Evolutionary conservation across 2,797 vertebrate genomes (phyloP).

Genomic region (Xenentodon cancila): DNA sequence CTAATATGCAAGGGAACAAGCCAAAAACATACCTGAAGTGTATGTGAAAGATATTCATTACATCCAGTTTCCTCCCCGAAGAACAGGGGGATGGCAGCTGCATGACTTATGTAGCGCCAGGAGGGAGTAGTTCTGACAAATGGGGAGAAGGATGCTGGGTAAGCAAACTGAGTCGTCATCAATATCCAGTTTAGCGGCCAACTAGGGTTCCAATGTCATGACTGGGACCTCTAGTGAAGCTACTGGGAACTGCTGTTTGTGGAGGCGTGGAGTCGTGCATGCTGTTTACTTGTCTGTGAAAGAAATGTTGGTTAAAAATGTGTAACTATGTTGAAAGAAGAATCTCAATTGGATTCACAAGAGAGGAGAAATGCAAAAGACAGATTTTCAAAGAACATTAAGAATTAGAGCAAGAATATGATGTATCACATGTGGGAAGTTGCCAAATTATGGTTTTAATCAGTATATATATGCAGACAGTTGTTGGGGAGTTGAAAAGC

Average conservation of each 20-base stretch:
- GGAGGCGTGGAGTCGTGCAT: conserved; percentile 14
- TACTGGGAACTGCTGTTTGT: conserved; percentile 18
- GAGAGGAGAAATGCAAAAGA: conserved; percentile 3
- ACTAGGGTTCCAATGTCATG: conserved; percentile 10
- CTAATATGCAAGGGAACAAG: conserved; percentile 28
- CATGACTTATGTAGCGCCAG: conserved; percentile 61
- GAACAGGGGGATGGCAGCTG: conserved; percentile 52
- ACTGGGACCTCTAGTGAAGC: conserved; percentile 67
- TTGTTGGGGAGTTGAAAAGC: conserved; percentile 15
- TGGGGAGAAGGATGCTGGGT: conserved; percentile 61
- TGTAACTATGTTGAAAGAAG: conserved; percentile 4
- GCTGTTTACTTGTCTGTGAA: conserved; percentile 27
- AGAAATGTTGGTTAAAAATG: conserved; percentile 19
- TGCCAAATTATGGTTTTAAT: too few relatives aligned
- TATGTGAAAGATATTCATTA: conserved; percentile 46
- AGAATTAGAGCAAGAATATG: too few relatives aligned
- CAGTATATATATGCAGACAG: too few relatives aligned
- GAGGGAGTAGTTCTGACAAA: conserved; percentile 62
- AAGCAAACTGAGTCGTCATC: conserved; percentile 65
- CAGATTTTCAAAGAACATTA: not conserved
- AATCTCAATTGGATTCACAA: conserved; percentile 5
- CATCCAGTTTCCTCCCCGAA: not conserved
- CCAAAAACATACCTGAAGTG: conserved; percentile 23
- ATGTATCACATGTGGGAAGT: too few relatives aligned
- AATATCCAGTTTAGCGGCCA: conserved; percentile 46